Evolutionary conservation across 1,140 invertebrate genomes (phyloP).

Genomic region (Heliothis virescens): DNA sequence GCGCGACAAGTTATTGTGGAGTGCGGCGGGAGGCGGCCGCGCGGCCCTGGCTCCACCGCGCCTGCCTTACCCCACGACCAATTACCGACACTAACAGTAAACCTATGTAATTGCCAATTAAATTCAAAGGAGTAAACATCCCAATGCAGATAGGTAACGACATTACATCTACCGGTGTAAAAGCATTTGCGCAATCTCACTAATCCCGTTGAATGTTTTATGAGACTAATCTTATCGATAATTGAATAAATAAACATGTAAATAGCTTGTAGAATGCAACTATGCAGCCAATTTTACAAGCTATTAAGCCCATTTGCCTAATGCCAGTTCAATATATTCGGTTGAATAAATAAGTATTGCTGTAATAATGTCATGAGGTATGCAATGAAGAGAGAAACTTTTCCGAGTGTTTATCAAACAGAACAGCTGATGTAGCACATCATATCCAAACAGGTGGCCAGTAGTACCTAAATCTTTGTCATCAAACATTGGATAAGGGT

Average conservation of each 20-base stretch:
- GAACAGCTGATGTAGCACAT: conserved; percentile 62
- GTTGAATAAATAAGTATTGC: conserved; percentile 23
- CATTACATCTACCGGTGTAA: conserved; percentile 7
- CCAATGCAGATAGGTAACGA: conserved; percentile 36
- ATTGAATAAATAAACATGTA: conserved; percentile 33
- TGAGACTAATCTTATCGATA: conserved; percentile 39
- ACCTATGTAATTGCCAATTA: conserved; percentile 52
- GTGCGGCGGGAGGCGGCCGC: conserved; percentile 28
- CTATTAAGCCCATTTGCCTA: conserved; percentile 38
- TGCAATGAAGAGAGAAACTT: conserved; percentile 55
- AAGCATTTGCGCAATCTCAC: conserved; percentile 29
- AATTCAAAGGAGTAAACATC: conserved; percentile 36
- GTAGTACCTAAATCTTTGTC: conserved; percentile 69
- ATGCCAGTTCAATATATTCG: conserved; percentile 35
- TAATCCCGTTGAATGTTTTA: conserved; percentile 35
- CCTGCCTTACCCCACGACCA: conserved; percentile 60
- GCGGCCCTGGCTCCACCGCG: conserved; percentile 10
- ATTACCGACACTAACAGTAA: conserved; percentile 67
- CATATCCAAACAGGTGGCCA: conserved; percentile 64
- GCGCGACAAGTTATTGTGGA: conserved; percentile 75
- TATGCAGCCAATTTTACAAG: conserved; percentile 37
- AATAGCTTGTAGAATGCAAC: conserved; percentile 43
- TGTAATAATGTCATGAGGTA: conserved; percentile 42
- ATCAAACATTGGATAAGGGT: conserved; percentile 61
- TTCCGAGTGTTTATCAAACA: conserved; percentile 61